phyloP scores from a whole-genome alignment of 1,140 invertebrate species.

The Cydia strobilella region DNA sequence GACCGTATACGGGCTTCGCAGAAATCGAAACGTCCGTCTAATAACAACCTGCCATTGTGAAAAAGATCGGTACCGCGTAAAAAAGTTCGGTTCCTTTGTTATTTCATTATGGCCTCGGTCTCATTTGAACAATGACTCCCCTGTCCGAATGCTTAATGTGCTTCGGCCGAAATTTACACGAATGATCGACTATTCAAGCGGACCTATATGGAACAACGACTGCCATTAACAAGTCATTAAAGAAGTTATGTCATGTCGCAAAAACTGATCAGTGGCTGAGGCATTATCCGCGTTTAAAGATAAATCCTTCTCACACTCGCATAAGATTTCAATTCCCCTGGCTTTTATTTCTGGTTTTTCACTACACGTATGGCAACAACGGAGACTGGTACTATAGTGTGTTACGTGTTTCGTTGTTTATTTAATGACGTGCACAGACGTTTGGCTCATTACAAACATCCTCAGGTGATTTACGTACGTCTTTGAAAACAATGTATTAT shows the following conservation, averaged over 20 bases:
- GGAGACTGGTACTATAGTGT: background rate
- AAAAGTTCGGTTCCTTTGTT: conserved; percentile 9
- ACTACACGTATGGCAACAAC: background rate
- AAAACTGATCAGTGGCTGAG: conserved; percentile 13
- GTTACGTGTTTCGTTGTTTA: conserved; percentile 10
- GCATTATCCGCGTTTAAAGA: background rate
- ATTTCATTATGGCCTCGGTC: conserved; percentile 1
- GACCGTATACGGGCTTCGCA: background rate
- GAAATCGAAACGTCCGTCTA: background rate
- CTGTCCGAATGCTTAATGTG: conserved; percentile 23
- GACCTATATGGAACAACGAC: conserved; percentile 18
- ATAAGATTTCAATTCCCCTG: background rate
- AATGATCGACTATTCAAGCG: background rate
- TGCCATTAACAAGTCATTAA: conserved; percentile 26
- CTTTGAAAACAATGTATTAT: conserved; percentile 9
- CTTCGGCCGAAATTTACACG: conserved; percentile 22
- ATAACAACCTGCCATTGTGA: background rate
- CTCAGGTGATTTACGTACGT: conserved; percentile 6
- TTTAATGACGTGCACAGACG: conserved; percentile 3
- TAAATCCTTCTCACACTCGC: background rate
- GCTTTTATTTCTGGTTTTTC: background rate
- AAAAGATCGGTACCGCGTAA: background rate
- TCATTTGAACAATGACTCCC: conserved; percentile 16
- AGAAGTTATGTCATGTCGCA: conserved; percentile 21
- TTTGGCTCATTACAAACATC: conserved; percentile 1